Conservation (phyloP, 2,888 invertebrate genomes). For the Torymus texanus region DNA sequence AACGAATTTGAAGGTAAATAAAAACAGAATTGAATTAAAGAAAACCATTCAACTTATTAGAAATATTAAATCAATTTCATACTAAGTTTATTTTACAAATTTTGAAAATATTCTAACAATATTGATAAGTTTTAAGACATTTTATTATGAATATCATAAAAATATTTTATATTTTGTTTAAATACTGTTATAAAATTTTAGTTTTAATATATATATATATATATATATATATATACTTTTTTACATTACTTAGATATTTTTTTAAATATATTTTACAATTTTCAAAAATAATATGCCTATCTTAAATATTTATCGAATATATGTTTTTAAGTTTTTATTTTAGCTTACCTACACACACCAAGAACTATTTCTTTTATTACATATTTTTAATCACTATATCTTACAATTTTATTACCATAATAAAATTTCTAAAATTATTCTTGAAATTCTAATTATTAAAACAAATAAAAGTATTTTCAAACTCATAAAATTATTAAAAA, state of each 20-base stretch:
- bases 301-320: too few species aligned
- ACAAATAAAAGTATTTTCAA: too few species aligned
- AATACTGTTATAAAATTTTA: too few species aligned
- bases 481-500: too few species aligned
- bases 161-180: background rate
- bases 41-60: slow-evolving; percentile 25
- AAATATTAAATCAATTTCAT: slow-evolving; percentile 30
- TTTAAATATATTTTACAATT: slow-evolving; percentile 20
- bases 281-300: background rate
- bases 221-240: background rate
- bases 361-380: too few species aligned
- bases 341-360: too few species aligned
- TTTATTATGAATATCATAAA: background rate
- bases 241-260: slow-evolving; percentile 1
- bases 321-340: too few species aligned
- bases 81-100: slow-evolving; percentile 25
- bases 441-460: too few species aligned
- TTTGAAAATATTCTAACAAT: background rate
- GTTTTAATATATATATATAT: too few species aligned
- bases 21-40: slow-evolving; percentile 7
- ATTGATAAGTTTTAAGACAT: background rate
- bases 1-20: slow-evolving; percentile 86
- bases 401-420: too few species aligned
- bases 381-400: too few species aligned
- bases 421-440: too few species aligned